Base-by-base conservation (phyloP, 2,888 invertebrate genomes). In the Trichopoda pennipes region DNA sequence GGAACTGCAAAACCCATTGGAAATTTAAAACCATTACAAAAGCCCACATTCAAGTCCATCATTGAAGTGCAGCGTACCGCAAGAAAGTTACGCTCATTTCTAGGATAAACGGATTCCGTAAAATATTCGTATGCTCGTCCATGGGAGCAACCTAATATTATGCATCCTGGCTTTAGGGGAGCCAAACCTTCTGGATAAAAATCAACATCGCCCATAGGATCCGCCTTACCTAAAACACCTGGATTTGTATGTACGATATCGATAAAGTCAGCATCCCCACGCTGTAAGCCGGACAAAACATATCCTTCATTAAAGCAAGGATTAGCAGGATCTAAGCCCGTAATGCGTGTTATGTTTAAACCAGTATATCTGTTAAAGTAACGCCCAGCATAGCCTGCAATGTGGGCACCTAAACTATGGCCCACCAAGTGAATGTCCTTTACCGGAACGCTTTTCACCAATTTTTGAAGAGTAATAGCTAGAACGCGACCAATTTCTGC, bases 301-400 rank as follows among this genome's bases (percentile, higher is more conserved):
- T 87, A 83, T 38, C 87, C 88, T 49, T 88, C 86, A 63, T 88
- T 87, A 80, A 90, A 90, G 47, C 90, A 90, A 1, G 88, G 88
- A 66, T 87, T 88, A 0, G 90, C 90, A 6, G 90, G 90, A 86
- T 91, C 90, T 49, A 91, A 76, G 1, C 89, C 90, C 0, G 90
- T 90, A 8, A 90, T 85, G 1, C 89, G 87, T 10, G 86, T 80
- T 51, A 91, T 55, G 10, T 49, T 70, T 9, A 84, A 85, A 0
- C 83, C 85, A 8, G 89, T 87, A 19, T 85, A 10, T 2, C 77
- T 17, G n/a, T 66, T 79, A 64, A 86, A 90, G 35, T 85, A 66
- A 35, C 88, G 85, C 9, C 88, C 90, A 19, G 88, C 85, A 0
- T 85, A 53, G 3, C 89, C 88, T 4, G 86, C 86, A 53, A 90